Conservation (phyloP, 2,113 vertebrate species). For the Paratilapia polleni region DNA sequence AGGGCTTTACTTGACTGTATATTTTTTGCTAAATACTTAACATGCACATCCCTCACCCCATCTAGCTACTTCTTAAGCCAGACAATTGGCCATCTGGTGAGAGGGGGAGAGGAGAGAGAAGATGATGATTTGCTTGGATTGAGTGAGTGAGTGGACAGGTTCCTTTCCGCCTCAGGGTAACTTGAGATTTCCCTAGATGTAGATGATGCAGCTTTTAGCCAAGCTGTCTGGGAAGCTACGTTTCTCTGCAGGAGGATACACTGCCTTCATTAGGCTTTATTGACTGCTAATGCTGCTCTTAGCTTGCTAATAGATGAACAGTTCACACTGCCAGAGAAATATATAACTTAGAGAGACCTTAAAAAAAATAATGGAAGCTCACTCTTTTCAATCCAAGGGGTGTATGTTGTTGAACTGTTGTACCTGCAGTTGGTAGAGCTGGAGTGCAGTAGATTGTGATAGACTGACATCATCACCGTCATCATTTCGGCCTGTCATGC, state of each 20-base stretch:
- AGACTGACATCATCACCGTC: conserved; percentile 17
- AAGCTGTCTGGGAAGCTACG: conserved; percentile 10
- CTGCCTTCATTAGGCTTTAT: conserved; percentile 40
- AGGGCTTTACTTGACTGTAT: neutral
- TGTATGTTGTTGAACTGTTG: conserved; percentile 24
- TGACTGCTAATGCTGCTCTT: conserved; percentile 42
- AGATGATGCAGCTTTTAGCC: conserved; percentile 41
- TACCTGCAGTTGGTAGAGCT: neutral
- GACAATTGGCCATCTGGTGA: neutral
- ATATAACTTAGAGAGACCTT: neutral
- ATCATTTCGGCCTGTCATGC: conserved; percentile 14
- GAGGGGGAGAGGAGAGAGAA: neutral
- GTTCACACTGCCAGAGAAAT: neutral
- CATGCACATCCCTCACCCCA: neutral
- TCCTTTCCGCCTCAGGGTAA: conserved; percentile 22
- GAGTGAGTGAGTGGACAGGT: conserved; percentile 23
- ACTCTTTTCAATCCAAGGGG: neutral
- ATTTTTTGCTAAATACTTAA: conserved; percentile 2
- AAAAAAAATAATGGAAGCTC: neutral
- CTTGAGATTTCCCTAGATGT: conserved; percentile 34
- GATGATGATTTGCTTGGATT: conserved; percentile 20
- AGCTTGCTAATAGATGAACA: conserved; percentile 12
- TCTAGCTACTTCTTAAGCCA: neutral
- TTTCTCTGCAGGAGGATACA: conserved; percentile 24
- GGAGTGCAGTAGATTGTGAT: conserved; percentile 1